Conservation (phyloP, 2,797 vertebrate genomes). For the Danio choprae region DNA sequence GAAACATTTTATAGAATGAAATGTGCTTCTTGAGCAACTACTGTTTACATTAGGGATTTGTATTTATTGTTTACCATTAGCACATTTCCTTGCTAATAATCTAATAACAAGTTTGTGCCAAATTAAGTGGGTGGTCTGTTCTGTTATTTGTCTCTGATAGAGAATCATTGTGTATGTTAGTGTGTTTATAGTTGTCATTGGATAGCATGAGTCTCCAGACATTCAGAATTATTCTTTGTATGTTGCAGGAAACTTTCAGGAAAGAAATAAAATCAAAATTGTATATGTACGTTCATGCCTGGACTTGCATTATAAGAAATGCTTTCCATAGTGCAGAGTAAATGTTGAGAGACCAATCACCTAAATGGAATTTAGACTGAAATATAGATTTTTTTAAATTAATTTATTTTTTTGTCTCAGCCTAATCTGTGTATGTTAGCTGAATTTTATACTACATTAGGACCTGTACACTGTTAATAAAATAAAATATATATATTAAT, state of each 20-base stretch:
- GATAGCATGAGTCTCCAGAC: not conserved
- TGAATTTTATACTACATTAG: not conserved
- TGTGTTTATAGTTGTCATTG: conserved; percentile 18
- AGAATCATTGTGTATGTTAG: conserved; percentile 10
- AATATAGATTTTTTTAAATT: not conserved
- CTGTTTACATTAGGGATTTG: conserved; percentile 10
- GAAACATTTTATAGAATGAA: conserved; percentile 16
- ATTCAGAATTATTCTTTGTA: not conserved
- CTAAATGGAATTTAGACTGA: not conserved
- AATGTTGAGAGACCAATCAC: not conserved
- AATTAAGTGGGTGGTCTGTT: conserved; percentile 38
- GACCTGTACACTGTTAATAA: not conserved
- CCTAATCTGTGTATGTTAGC: not conserved
- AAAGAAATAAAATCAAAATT: conserved; percentile 3
- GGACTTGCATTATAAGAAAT: not conserved
- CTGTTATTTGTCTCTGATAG: conserved; percentile 5
- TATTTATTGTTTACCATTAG: not conserved
- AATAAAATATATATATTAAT: not conserved
- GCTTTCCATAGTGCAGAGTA: not conserved
- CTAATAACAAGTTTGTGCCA: conserved; percentile 8
- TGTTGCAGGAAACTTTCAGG: not conserved
- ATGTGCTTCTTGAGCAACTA: not conserved
- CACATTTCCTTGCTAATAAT: conserved; percentile 1
- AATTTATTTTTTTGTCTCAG: no score
- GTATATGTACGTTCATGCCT: no score